Evolutionary conservation across 2,113 vertebrate genomes (phyloP), one percentile per base, ranked within the genome.

Genomic region (Myrmecobius fasciatus): DNA sequence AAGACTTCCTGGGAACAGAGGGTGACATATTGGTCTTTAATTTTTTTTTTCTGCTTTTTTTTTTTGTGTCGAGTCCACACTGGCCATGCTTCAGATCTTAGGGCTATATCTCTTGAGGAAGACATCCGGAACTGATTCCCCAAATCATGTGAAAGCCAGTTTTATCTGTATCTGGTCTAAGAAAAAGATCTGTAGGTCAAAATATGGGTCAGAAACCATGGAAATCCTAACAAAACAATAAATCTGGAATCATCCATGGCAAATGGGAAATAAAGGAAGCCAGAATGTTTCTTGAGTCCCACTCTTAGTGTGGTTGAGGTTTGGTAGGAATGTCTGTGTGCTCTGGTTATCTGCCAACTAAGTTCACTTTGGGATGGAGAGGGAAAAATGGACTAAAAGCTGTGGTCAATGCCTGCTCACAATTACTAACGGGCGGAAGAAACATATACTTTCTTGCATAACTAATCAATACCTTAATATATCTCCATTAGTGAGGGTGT

Each of bases 401-500:
- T 93, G 96, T 96, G 97, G 94, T 97, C 91, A 91, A 94, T 97
- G 60, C 54, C 92, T 48, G 93, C 97, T 94, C 94, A 95, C 95
- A 97, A 95, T 95, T 97, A 95, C 96, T 98, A 96, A 94, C 93
- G 94, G 97, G 91, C 94, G 97, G 97, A 98, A 91, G 91, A 96
- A 96, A 52, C 97, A 97, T 97, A 98, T 97, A 97, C 94, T 97
- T 96, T 97, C 96, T 95, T 97, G 96, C 97, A 96, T 97, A 98
- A 91, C 89, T 96, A 97, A 98, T 99, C 98, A 97, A 98, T 98
- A 97, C 96, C 93, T 92, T 97, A 98, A 51, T 98, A 97, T 91
- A 90, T 98, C 98, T 98, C 98, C 97, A 98, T 98, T 98, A 98
- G 93, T 49, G 91, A 97, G 94, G 97, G 93, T 97, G 91, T 96